phyloP scores from a whole-genome alignment of 2,113 vertebrate species.

The Rhombomys opimus region DNA sequence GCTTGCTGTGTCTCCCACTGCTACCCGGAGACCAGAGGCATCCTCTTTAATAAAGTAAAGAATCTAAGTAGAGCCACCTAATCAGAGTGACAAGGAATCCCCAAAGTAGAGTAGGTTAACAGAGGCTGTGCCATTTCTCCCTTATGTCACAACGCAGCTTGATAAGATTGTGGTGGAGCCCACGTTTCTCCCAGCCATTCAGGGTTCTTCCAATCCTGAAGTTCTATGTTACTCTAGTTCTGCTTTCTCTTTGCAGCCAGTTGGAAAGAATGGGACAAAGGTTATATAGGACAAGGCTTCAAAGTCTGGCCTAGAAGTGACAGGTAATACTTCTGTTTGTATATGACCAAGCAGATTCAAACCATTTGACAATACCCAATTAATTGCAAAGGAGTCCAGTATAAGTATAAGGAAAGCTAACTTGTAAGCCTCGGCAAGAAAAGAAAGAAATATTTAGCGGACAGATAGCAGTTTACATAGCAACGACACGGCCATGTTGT shows the following conservation, averaged over 20 bases:
- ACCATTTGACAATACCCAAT: background rate
- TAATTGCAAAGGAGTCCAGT: background rate
- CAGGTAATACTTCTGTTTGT: background rate
- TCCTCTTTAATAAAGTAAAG: background rate
- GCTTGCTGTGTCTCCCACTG: background rate
- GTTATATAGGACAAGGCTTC: background rate
- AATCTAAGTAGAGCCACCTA: background rate
- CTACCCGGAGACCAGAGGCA: background rate
- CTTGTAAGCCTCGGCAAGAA: background rate
- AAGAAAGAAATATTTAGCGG: slow-evolving; percentile 1
- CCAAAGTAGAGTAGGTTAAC: background rate
- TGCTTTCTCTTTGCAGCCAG: background rate
- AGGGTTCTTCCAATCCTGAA: background rate
- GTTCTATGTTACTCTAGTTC: background rate
- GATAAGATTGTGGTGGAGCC: background rate
- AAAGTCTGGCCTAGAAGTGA: background rate
- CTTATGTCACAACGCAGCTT: background rate
- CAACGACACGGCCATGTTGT: slow-evolving; percentile 5
- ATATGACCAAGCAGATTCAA: slow-evolving; percentile 1
- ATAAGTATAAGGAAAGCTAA: background rate
- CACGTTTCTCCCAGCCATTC: background rate
- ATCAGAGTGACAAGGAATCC: background rate
- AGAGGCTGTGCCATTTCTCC: background rate
- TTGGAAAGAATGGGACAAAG: background rate
- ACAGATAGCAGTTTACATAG: slow-evolving; percentile 16